Evolutionary conservation across 2,113 vertebrate species (phyloP).

Genomic region (Rattus norvegicus): DNA sequence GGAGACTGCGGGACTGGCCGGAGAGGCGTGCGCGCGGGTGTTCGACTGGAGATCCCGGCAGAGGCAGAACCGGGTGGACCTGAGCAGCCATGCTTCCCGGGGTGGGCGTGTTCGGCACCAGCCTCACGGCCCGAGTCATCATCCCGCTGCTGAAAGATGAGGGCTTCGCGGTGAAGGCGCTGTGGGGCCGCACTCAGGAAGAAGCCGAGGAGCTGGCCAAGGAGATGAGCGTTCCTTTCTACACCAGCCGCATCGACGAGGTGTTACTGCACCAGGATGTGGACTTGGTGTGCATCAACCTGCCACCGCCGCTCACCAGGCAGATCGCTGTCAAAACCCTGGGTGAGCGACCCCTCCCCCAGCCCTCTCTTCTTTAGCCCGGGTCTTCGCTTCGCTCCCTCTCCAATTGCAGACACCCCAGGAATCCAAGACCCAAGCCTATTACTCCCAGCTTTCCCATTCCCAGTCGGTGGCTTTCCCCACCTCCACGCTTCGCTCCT

Average conservation of each 20-base stretch:
- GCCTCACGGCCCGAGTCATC: constrained; percentile 96
- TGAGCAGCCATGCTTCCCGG: constrained; percentile 95
- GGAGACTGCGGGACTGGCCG: neutral
- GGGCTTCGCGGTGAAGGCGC: constrained; percentile 96
- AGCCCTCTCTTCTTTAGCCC: neutral
- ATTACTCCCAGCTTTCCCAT: neutral
- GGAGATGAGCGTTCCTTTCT: constrained; percentile 98
- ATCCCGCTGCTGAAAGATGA: constrained; percentile 96
- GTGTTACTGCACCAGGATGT: constrained; percentile 98
- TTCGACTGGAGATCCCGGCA: constrained; percentile 19
- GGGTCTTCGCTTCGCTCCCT: neutral
- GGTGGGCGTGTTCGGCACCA: constrained; percentile 98
- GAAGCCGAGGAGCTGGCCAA: constrained; percentile 98
- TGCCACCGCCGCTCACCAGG: constrained; percentile 96
- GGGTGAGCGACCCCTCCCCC: constrained; percentile 87
- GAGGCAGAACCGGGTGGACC: constrained; percentile 47
- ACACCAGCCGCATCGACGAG: constrained; percentile 98
- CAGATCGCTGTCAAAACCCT: constrained; percentile 98
- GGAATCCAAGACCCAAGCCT: neutral
- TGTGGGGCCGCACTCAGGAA: constrained; percentile 97
- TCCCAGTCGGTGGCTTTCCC: neutral
- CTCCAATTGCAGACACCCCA: neutral
- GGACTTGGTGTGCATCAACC: constrained; percentile 98
- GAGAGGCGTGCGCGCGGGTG: constrained; percentile 28
- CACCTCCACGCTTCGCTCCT: neutral